These are phyloP conservation scores for Tenualosa ilisha DNA, from an alignment of 2,797 vertebrate genomes.

Conservation along the genomic window DNA sequence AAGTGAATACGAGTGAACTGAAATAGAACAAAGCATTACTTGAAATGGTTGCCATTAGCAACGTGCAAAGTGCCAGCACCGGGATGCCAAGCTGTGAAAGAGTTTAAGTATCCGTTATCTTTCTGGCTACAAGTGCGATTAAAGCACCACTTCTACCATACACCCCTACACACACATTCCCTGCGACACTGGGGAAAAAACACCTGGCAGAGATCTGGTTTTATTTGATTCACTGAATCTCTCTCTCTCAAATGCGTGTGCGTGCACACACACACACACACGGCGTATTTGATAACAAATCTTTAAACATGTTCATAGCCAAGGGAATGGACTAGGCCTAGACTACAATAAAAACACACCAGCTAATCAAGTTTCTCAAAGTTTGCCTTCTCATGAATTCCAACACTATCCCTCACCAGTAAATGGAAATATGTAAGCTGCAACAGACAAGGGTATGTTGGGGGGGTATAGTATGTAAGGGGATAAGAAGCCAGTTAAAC, in stretches of 20 bases:
- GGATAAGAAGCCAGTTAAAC: not conserved
- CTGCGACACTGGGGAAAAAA: not conserved
- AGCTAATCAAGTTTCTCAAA: not conserved
- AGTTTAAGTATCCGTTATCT: slow-evolving; percentile 26
- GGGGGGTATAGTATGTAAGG: not conserved
- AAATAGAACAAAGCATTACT: slow-evolving; percentile 70
- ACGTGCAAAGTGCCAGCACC: slow-evolving; percentile 64
- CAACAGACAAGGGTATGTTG: not conserved
- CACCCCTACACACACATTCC: not conserved
- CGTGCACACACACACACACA: not conserved
- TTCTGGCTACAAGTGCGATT: slow-evolving; percentile 5
- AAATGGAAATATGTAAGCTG: not conserved
- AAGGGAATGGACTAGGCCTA: not conserved
- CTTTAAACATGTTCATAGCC: not conserved
- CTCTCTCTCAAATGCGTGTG: not conserved
- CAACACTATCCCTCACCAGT: not conserved
- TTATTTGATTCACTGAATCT: not conserved
- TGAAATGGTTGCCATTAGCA: slow-evolving; percentile 81
- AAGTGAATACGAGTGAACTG: slow-evolving; percentile 40
- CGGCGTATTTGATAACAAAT: not conserved
- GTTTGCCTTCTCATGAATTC: not conserved
- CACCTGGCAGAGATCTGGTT: not conserved
- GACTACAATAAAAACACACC: too few species aligned
- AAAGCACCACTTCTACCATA: not conserved
- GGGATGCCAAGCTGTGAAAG: slow-evolving; percentile 33